Evolutionary conservation across 2,113 vertebrate species (phyloP), one percentile per base, ranked within the genome.

Genomic region (Falcunculus frontatus): DNA sequence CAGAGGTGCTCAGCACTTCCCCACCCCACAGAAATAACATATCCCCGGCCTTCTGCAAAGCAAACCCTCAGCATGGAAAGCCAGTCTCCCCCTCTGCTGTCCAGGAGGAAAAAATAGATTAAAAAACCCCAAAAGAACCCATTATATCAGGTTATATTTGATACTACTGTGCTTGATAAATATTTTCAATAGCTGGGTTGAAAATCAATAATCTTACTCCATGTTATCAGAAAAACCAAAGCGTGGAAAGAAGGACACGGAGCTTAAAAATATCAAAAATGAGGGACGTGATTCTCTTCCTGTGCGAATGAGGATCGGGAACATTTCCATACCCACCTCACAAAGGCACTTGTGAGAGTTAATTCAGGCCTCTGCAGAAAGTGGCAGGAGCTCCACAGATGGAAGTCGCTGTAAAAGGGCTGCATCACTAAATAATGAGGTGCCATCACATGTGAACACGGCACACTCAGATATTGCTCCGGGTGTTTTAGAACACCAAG

Each of bases 281-380:
- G 27, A 69, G n/a, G 46, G 59, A 9, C 4, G 16, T 4, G 11
- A 18, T 59, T 67, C 56, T 63, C 44, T 17, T 52, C 30, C 65
- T 47, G 49, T 11, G 46, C 35, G 59, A 17, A 23, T 2, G 27
- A 87, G 60, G 64, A 60, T 13, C 3, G 30, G 89, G 79, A 64
- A 72, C 7, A 5, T 52, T 87, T 85, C 91, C 72, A 79, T 62
- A 73, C 78, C 88, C 81, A 89, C 89, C 89, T 79, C 95, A 62
- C 53, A 73, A 9, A 76, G 70, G 67, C 20, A 13, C 57, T 14
- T 87, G 56, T 9, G 87, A 39, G 70, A 69, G 46, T 90, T n/a
- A 65, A 80, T 4, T 65, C 65, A 42, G 77, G 23, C 47, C 74
- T 26, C 39, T 70, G 91, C 93, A 92, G 74, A n/a, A 60, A 53